A percentile compares a stretch with the other conserved stretches of the same genome.
Conservation (phyloP, 2,113 vertebrate species). For the Aegithalos caudatus region DNA sequence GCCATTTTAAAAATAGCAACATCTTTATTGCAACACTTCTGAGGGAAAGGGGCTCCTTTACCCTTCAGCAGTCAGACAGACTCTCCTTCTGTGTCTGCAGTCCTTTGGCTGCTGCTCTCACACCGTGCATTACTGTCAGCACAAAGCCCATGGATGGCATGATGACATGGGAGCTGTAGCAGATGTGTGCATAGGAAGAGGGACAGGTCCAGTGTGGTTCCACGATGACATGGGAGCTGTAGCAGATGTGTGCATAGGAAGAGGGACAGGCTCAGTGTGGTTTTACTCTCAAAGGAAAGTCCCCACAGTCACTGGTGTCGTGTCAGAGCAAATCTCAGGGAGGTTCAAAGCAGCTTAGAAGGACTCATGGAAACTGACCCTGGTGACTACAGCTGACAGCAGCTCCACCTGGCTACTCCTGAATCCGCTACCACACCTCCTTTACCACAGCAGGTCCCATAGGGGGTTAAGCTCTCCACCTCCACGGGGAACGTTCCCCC, state of each 20-base stretch:
- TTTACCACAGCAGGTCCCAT: background rate
- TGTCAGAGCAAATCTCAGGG: background rate
- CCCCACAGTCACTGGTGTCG: background rate
- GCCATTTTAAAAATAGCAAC: constrained; percentile 35
- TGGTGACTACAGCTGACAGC: background rate
- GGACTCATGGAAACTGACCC: background rate
- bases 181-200: background rate
- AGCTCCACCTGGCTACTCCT: background rate
- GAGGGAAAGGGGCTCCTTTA: background rate
- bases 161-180: background rate
- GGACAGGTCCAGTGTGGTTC: background rate
- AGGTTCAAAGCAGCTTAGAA: background rate
- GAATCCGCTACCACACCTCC: background rate
- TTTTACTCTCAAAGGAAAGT: background rate
- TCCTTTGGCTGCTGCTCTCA: background rate
- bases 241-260: background rate
- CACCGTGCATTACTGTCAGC: background rate
- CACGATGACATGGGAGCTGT: background rate
- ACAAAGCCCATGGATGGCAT: rapidly evolving
- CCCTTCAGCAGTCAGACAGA: background rate
- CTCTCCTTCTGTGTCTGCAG: background rate
- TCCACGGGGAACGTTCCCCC: rapidly evolving
- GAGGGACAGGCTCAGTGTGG: background rate
- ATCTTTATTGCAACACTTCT: background rate
- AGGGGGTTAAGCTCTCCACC: background rate